phyloP scores from a whole-genome alignment of 2,797 vertebrate species.

The Trematomus bernacchii region DNA sequence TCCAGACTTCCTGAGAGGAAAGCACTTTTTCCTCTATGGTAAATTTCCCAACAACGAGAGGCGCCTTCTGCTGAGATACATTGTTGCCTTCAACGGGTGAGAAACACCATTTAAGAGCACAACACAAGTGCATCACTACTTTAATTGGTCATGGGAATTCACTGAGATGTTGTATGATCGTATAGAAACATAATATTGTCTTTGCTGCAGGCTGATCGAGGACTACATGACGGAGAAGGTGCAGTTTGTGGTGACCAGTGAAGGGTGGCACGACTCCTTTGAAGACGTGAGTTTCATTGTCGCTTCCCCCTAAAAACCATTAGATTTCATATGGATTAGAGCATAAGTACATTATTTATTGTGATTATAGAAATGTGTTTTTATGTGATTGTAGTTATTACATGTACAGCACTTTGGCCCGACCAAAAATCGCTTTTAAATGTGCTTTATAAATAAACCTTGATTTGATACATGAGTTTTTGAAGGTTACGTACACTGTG shows the following conservation, averaged over 20 bases:
- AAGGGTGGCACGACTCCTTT: constrained; percentile 93
- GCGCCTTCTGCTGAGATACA: constrained; percentile 88
- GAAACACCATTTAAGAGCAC: neutral
- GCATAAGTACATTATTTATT: too few species aligned
- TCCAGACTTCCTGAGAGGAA: constrained; percentile 89
- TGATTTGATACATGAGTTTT: too few species aligned
- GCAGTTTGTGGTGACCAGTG: constrained; percentile 92
- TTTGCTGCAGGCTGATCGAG: constrained; percentile 84
- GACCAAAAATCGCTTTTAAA: too few species aligned
- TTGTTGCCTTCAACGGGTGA: constrained; percentile 93
- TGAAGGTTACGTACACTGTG: constrained; percentile 1
- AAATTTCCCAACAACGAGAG: constrained; percentile 90
- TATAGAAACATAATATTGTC: neutral
- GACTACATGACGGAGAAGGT: constrained; percentile 94
- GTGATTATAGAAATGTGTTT: too few species aligned
- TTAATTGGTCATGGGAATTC: too few species aligned
- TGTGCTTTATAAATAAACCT: too few species aligned
- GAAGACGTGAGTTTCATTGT: constrained; percentile 87
- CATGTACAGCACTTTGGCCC: too few species aligned
- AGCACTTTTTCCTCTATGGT: constrained; percentile 91
- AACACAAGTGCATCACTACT: neutral
- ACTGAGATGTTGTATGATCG: neutral
- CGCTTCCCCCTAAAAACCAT: neutral
- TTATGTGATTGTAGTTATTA: too few species aligned
- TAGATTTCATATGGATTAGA: neutral